Evolutionary conservation across 2,888 invertebrate species (phyloP).

Genomic region (Drosophila pseudotakahashii): DNA sequence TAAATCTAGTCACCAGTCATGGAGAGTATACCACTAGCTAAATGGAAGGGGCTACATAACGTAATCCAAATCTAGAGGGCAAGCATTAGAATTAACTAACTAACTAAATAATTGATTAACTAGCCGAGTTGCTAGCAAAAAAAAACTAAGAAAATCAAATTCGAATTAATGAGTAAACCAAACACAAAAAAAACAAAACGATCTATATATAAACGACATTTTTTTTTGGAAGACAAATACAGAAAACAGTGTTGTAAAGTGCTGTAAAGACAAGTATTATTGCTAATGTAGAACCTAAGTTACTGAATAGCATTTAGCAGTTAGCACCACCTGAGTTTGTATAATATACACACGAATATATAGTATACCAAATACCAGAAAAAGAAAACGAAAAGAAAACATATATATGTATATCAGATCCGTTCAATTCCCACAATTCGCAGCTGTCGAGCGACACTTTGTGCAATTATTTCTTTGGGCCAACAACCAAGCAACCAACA

Average conservation of each 20-base stretch:
- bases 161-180: conserved; percentile 17
- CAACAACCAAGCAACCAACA: conserved; percentile 15
- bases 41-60: conserved; percentile 40
- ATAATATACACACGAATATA: conserved; percentile 36
- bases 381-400: neutral
- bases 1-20: conserved; percentile 30
- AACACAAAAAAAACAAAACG: neutral
- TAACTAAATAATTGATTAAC: conserved; percentile 12
- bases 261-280: conserved; percentile 41
- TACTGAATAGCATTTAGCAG: conserved; percentile 43
- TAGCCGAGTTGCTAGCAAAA: conserved; percentile 20
- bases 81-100: conserved; percentile 38
- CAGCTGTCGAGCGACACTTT: conserved; percentile 42
- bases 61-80: conserved; percentile 31
- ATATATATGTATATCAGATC: conserved; percentile 35
- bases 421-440: conserved; percentile 47
- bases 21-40: conserved; percentile 50
- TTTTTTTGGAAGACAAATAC: conserved; percentile 21
- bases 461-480: conserved; percentile 45
- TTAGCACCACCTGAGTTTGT: conserved; percentile 45
- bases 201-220: conserved; percentile 13
- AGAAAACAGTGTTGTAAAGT: conserved; percentile 35
- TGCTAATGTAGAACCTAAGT: conserved; percentile 39
- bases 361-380: conserved; percentile 7
- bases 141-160: conserved; percentile 20